Conservation (phyloP, 2,888 invertebrate species). For the Pemphredon lugubris region DNA sequence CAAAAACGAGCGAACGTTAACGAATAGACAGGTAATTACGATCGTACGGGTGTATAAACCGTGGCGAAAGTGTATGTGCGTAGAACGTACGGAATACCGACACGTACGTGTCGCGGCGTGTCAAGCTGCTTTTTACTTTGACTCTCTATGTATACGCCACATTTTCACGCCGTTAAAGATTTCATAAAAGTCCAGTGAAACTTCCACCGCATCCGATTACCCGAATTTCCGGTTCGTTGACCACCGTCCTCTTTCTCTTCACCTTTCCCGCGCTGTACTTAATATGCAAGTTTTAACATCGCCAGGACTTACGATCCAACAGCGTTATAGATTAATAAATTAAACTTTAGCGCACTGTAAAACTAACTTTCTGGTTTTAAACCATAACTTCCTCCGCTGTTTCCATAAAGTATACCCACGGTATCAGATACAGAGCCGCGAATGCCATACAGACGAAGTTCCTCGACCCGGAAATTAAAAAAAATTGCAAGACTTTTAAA, state of each 20-base stretch:
- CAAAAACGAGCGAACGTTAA: not conserved
- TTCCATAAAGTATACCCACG: too few relatives aligned
- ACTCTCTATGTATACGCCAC: not conserved
- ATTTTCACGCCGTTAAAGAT: constrained; percentile 23
- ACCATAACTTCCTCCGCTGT: too few relatives aligned
- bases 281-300: too few relatives aligned
- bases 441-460: too few relatives aligned
- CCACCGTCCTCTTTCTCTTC: constrained; percentile 22
- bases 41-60: not conserved
- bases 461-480: too few relatives aligned
- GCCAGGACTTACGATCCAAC: too few relatives aligned
- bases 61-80: constrained; percentile 9
- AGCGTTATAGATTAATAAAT: too few relatives aligned
- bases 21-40: not conserved
- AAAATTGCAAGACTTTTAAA: too few relatives aligned
- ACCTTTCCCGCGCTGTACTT: constrained; percentile 19
- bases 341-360: too few relatives aligned
- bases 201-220: constrained; percentile 45
- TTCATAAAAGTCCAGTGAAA: constrained; percentile 53
- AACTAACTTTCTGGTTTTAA: too few relatives aligned
- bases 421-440: too few relatives aligned
- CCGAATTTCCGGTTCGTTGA: constrained; percentile 55
- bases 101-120: not conserved
- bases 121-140: constrained; percentile 37
- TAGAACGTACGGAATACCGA: not conserved